Percentiles rank a stretch among this genome's conserved stretches.
Evolutionary conservation across 2,113 vertebrate genomes (phyloP).

Genomic region (Cacatua alba): DNA sequence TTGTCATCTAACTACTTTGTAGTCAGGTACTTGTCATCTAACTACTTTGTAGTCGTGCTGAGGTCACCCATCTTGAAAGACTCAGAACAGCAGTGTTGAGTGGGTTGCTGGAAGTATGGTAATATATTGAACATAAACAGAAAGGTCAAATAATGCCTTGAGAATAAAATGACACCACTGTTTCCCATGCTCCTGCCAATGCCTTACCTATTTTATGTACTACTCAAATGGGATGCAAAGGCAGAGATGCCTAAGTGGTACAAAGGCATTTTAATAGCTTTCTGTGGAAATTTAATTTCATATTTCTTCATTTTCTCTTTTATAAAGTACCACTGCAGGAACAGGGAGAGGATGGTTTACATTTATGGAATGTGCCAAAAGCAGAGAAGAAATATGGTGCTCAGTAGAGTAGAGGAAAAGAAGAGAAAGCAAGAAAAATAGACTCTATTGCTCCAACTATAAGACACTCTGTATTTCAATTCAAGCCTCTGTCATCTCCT

Average conservation of each 20-base stretch:
- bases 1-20: neutral
- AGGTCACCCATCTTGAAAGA: neutral
- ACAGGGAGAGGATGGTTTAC: constrained; percentile 17
- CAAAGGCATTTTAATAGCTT: constrained; percentile 7
- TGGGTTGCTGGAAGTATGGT: neutral
- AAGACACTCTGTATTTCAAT: constrained; percentile 50
- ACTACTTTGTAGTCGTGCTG: neutral
- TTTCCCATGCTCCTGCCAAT: neutral
- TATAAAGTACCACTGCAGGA: neutral
- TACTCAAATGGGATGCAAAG: neutral
- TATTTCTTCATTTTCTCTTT: constrained; percentile 14
- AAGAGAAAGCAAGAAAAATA: constrained; percentile 39
- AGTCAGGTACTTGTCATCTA: neutral
- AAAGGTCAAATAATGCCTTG: neutral
- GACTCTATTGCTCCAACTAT: neutral
- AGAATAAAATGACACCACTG: neutral
- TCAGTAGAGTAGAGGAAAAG: constrained; percentile 1
- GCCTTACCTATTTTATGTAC: neutral
- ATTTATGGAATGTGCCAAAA: constrained; percentile 8
- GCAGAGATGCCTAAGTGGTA: neutral
- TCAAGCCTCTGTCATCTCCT: neutral
- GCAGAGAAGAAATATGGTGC: constrained; percentile 20
- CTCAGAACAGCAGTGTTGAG: neutral
- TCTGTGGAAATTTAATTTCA: constrained; percentile 2
- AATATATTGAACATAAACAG: neutral